Evolutionary conservation across 2,888 invertebrate species (phyloP), one percentile per base, ranked within the genome.

Genomic region (Athripsodes cinereus): DNA sequence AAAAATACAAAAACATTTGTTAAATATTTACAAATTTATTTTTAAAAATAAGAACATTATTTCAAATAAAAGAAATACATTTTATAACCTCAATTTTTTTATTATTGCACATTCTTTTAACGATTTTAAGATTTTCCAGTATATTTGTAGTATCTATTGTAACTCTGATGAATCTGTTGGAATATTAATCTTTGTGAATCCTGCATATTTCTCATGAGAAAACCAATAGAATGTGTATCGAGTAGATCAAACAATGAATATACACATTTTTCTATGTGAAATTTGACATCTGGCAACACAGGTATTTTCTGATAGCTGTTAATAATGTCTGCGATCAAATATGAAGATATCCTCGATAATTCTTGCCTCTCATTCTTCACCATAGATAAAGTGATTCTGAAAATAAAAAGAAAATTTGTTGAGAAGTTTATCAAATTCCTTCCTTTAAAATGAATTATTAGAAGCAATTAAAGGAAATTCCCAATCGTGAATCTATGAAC

Each of bases 131-230:
- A 64, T 62, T 75, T 76, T 0, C 78, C 78, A 52, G 73, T 73
- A 68, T 78, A 78, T 62, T 79, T 79, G 69, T 78, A 75, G 57
- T 78, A 78, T 53, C 75, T 70, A 54, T 76, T 78, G 65, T 78
- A 78, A 70, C 72, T 71, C 13, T 71, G 70, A 57, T 76, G 75
- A 66, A 78, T 66, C 49, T 76, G 74, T 0, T 71, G 71, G 68
- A 78, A 68, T 0, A 78, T 75, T 65, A 71, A 72, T 51, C 78
- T 75, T 0, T 78, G 76, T 0, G 74, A 62, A 0, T 74, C 74
- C 0, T 75, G 76, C 1, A 78, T 55, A 0, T 74, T 72, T 2
- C 78, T 64, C 49, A 73, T 70, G 1, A 79, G 59, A 66, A 78
- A 79, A 0, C 76, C 71, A 69, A 75, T 71, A 1, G 76, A 70